Conservation (phyloP, 2,113 vertebrate genomes). For the Chelonoidis abingdonii region DNA sequence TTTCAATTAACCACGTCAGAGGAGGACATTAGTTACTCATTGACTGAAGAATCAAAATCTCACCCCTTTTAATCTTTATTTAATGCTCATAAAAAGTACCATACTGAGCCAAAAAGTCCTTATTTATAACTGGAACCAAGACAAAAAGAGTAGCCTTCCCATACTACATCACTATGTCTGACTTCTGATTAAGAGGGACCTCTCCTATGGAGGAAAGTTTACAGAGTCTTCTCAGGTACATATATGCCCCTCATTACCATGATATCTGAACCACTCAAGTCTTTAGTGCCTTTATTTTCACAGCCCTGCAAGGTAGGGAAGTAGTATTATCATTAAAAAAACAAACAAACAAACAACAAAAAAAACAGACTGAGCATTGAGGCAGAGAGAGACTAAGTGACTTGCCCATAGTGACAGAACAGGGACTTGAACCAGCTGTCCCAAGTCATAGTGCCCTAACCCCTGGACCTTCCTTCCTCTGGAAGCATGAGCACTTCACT, state of each 20-base stretch:
- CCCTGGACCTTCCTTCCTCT: not conserved
- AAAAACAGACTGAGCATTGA: not conserved
- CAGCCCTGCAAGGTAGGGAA: not conserved
- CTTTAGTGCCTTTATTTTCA: not conserved
- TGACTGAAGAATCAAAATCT: constrained; percentile 51
- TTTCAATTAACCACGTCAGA: constrained; percentile 23
- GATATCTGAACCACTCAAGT: not conserved
- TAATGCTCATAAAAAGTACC: not conserved
- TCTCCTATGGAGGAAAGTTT: not conserved
- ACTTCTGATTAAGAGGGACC: not conserved
- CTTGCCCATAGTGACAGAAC: not conserved
- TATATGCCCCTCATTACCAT: not conserved
- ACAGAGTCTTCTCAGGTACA: not conserved
- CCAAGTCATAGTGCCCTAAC: not conserved
- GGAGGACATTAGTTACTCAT: constrained; percentile 53
- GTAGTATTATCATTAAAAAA: not conserved
- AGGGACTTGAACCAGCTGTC: not conserved
- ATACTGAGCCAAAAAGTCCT: not conserved
- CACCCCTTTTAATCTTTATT: constrained; percentile 27
- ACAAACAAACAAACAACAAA: not conserved
- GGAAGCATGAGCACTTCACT: not conserved
- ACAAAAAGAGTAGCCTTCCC: not conserved
- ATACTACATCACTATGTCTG: not conserved
- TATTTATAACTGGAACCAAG: not conserved
- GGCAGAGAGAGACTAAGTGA: not conserved